Percentiles rank a stretch among this genome's conserved stretches.
phyloP scores from a whole-genome alignment of 1,140 invertebrate genomes.

The Zaprionus inermis region DNA sequence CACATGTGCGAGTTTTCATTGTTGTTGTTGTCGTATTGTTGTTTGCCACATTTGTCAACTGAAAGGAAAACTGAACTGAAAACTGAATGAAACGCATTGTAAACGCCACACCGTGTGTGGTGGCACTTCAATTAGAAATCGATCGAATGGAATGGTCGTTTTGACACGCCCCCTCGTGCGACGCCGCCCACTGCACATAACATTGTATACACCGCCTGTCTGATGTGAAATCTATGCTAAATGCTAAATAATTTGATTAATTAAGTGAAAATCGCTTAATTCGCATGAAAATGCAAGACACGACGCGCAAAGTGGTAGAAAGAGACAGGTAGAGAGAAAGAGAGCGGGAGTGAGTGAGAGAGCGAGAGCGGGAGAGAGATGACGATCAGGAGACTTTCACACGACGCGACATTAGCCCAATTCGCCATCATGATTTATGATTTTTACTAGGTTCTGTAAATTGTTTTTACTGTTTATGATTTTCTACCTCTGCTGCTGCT shows the following conservation, averaged over 20 bases:
- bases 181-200: neutral
- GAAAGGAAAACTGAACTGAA: constrained; percentile 76
- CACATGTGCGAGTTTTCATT: constrained; percentile 29
- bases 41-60: constrained; percentile 75
- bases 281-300: constrained; percentile 39
- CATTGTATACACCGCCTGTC: neutral
- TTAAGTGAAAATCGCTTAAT: constrained; percentile 71
- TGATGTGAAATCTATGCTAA: constrained; percentile 45
- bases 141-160: constrained; percentile 41
- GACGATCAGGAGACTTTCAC: constrained; percentile 58
- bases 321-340: neutral
- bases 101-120: constrained; percentile 29
- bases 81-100: constrained; percentile 73
- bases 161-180: constrained; percentile 11
- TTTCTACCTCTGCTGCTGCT: neutral
- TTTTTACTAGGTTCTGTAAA: constrained; percentile 74
- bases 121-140: constrained; percentile 36
- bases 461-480: constrained; percentile 58
- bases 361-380: neutral
- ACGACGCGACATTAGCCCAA: constrained; percentile 76
- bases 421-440: constrained; percentile 75
- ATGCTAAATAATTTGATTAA: constrained; percentile 70
- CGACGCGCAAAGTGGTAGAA: neutral
- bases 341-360: constrained; percentile 2
- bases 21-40: constrained; percentile 1